Evolutionary conservation across 2,113 vertebrate genomes (phyloP), one percentile per base, ranked within the genome.

Genomic region (Loxodonta africana): DNA sequence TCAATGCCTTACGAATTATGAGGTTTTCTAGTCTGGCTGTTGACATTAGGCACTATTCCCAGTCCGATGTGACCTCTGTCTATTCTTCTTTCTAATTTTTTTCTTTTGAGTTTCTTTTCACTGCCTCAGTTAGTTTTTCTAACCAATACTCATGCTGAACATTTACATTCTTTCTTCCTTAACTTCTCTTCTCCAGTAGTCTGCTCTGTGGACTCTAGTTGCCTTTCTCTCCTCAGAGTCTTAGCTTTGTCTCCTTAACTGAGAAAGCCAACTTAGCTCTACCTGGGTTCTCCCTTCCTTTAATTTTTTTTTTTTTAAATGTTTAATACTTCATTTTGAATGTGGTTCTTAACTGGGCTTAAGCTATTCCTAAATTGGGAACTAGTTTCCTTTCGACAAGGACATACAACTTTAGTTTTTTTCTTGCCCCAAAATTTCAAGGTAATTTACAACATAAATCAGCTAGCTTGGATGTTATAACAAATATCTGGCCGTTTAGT

Each of bases 301-400:
- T 83, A 25, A 46, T 53, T 69, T 14, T n/a, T 41, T 26, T 82
- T 53, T 30, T 37, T 37, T 37, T 37, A 37, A 30, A 88, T 74
- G 9, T 81, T 81, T 53, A 69, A 77, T 77, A 33, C 37, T 83
- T 88, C 37, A 57, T 88, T 67, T 77, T 46, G 44, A 83, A 28
- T 51, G 1, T 53, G 51, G 26, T 37, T 91, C 15, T 77, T 23
- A 85, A 26, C 41, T 51, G 15, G 46, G 46, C 67, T 23, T 37
- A 51, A 83, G 83, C 17, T 91, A 17, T 83, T 83, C 25, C 37
- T n/a, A 65, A 23, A 15, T 15, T 62, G 20, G 37, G 18, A 93
- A 82, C 88, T 84, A 51, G 60, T 83, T 88, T 83, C 37, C 69
- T 88, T 88, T 88, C 37, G 73, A 92, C 41, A 84, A 88, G 51